These are phyloP conservation scores for Thymelicus lineola DNA, from an alignment of 2,888 invertebrate species.

Conservation along the genomic window DNA sequence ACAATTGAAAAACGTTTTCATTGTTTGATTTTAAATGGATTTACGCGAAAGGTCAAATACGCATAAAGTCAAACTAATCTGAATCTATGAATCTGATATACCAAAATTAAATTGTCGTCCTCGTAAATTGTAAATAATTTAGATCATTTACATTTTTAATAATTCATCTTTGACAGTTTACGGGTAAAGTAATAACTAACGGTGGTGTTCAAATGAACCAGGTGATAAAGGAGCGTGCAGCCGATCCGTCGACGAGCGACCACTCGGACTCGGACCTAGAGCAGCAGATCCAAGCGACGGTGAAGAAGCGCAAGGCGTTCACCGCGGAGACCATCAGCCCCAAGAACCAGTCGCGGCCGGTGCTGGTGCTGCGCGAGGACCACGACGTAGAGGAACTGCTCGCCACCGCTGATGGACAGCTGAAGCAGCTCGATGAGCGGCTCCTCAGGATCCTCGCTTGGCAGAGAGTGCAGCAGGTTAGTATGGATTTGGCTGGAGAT, in stretches of 20 bases:
- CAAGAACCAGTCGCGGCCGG: slow-evolving; percentile 38
- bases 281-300: slow-evolving; percentile 19
- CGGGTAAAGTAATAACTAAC: no score
- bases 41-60: no score
- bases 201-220: not conserved
- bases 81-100: no score
- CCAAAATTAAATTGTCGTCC: no score
- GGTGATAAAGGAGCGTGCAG: slow-evolving; percentile 21
- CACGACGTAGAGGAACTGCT: slow-evolving; percentile 46
- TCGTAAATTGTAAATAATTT: no score
- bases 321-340: slow-evolving; percentile 7
- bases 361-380: slow-evolving; percentile 51
- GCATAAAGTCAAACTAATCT: no score
- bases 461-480: slow-evolving; percentile 90
- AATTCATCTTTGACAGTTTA: no score
- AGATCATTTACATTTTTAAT: no score
- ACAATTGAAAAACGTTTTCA: no score
- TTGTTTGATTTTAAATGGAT: no score
- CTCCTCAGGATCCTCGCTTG: slow-evolving; percentile 90
- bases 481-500: slow-evolving; percentile 36
- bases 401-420: slow-evolving; percentile 16
- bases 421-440: slow-evolving; percentile 84
- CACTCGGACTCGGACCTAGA: slow-evolving; percentile 30
- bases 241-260: slow-evolving; percentile 21
- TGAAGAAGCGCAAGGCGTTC: slow-evolving; percentile 21